These are phyloP conservation scores for Vicugna pacos DNA, from an alignment of 2,113 vertebrate species.

Conservation along the genomic window DNA sequence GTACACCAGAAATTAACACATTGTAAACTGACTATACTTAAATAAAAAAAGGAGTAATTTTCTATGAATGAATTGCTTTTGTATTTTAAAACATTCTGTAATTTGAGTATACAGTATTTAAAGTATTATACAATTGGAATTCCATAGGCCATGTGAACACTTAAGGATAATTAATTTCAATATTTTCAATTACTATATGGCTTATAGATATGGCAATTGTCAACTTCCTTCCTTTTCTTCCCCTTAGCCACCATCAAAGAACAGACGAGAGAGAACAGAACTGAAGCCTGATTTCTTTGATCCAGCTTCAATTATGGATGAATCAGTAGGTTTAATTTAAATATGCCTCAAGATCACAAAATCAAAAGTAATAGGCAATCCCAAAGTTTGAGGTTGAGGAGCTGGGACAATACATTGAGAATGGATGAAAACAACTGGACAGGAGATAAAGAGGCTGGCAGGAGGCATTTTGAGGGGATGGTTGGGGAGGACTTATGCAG, in stretches of 20 bases:
- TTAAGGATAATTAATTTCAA: constrained; percentile 50
- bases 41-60: neutral
- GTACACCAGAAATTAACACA: too few species aligned
- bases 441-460: constrained; percentile 22
- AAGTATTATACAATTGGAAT: constrained; percentile 16
- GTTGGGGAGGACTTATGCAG: neutral
- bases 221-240: constrained; percentile 73
- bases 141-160: neutral
- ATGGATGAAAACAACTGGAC: constrained; percentile 35
- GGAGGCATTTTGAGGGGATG: neutral
- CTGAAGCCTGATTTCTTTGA: constrained; percentile 99
- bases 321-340: constrained; percentile 93
- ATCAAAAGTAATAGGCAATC: constrained; percentile 62
- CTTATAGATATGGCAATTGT: neutral
- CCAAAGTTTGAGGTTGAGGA: constrained; percentile 57
- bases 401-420: constrained; percentile 38
- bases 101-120: neutral
- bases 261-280: constrained; percentile 97
- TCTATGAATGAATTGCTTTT: constrained; percentile 48
- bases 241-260: constrained; percentile 98
- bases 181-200: constrained; percentile 55
- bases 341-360: constrained; percentile 71
- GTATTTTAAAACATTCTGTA: constrained; percentile 11
- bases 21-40: too few species aligned
- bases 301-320: constrained; percentile 99